These are phyloP conservation scores for Trachops cirrhosus DNA, from an alignment of 2,797 vertebrate genomes.

Conservation along the genomic window DNA sequence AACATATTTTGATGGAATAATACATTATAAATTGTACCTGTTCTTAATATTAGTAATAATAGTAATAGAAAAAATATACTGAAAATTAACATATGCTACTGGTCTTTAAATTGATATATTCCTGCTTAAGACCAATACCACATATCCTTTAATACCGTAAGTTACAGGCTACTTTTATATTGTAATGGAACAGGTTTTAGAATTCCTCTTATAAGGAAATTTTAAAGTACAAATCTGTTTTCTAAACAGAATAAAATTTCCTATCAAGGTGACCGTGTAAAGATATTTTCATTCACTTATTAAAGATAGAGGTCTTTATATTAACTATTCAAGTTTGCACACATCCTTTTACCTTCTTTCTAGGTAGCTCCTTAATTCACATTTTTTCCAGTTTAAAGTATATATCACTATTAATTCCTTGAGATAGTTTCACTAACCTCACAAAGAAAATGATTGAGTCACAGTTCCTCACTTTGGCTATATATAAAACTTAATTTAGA, in stretches of 20 bases:
- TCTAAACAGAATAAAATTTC: conserved; percentile 23
- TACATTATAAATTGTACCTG: neutral
- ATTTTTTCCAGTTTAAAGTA: conserved; percentile 29
- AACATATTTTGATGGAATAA: neutral
- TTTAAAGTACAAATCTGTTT: conserved; percentile 4
- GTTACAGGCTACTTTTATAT: neutral
- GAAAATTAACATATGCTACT: neutral
- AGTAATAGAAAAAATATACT: neutral
- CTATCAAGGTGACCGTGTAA: neutral
- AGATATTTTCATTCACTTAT: neutral
- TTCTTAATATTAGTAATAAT: conserved; percentile 5
- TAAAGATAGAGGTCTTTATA: neutral
- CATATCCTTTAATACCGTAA: neutral
- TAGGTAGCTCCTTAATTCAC: neutral
- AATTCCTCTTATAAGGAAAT: conserved; percentile 14
- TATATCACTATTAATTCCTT: conserved; percentile 5
- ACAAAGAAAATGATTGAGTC: conserved; percentile 22
- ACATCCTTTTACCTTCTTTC: neutral
- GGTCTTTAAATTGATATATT: neutral
- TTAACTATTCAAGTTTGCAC: neutral
- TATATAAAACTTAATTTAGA: conserved; percentile 36
- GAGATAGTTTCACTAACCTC: neutral
- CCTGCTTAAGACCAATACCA: neutral
- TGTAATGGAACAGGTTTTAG: neutral
- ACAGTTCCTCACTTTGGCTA: neutral